Percentiles rank a stretch among this genome's conserved stretches.
These are phyloP conservation scores for Frankliniella intonsa DNA, from an alignment of 2,888 invertebrate species.

Conservation along the genomic window DNA sequence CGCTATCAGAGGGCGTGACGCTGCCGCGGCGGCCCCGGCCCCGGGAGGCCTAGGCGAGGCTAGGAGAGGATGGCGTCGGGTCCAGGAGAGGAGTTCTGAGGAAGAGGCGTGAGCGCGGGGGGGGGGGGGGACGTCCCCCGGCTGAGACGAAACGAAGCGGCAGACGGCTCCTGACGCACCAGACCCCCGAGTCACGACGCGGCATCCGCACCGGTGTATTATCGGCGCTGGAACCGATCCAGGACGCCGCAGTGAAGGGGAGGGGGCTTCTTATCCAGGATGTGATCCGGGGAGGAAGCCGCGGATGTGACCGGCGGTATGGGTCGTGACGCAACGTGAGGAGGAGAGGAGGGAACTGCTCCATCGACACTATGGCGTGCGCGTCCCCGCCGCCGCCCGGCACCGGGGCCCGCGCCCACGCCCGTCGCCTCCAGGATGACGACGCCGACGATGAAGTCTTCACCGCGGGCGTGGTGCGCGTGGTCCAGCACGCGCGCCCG, in stretches of 20 bases:
- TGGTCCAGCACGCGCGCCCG: constrained; percentile 28
- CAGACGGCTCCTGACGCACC: too few species aligned
- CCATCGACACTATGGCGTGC: neutral
- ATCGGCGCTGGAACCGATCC: neutral
- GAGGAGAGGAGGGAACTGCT: neutral
- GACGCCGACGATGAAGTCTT: neutral
- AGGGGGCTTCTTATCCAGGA: neutral
- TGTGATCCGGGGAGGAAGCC: neutral
- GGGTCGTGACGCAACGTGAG: neutral
- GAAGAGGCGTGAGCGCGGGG: too few species aligned
- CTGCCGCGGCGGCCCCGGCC: too few species aligned
- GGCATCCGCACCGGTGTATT: neutral
- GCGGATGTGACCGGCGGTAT: too few species aligned
- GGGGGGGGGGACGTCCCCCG: too few species aligned
- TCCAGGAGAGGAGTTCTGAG: too few species aligned
- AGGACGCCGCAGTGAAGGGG: neutral
- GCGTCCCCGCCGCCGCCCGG: neutral
- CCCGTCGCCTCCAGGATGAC: neutral
- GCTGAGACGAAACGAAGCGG: too few species aligned
- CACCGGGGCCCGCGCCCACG: neutral
- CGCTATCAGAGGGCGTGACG: too few species aligned
- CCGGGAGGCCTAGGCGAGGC: too few species aligned
- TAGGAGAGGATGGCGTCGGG: too few species aligned
- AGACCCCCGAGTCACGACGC: too few species aligned
- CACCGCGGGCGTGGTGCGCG: neutral